Evolutionary conservation across 1,140 invertebrate species (phyloP).

Genomic region (Ephestia elutella): DNA sequence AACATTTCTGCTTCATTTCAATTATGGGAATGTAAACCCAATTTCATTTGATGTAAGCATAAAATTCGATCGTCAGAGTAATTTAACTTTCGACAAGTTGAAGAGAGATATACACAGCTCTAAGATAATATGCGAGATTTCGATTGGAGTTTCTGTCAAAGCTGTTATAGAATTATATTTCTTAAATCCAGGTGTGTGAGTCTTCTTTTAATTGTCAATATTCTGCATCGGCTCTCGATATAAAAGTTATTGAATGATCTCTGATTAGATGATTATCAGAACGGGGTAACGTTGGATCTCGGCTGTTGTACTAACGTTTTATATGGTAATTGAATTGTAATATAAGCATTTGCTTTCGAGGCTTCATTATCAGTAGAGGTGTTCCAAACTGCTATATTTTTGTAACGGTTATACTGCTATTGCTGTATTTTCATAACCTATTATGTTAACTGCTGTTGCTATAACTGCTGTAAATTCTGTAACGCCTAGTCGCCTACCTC

Average conservation of each 20-base stretch:
- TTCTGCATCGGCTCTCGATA: slow-evolving; percentile 36
- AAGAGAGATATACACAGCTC: slow-evolving; percentile 34
- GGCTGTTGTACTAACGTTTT: slow-evolving; percentile 56
- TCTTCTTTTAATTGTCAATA: slow-evolving; percentile 20
- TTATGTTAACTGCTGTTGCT: too few relatives aligned
- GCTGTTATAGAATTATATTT: slow-evolving; percentile 29
- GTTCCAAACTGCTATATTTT: too few relatives aligned
- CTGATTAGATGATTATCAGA: slow-evolving; percentile 69
- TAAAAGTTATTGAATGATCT: slow-evolving; percentile 69
- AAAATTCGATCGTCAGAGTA: slow-evolving; percentile 27
- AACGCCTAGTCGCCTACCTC: too few relatives aligned
- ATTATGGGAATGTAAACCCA: slow-evolving; percentile 19
- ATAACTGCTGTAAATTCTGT: too few relatives aligned
- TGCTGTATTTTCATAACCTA: too few relatives aligned
- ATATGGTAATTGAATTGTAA: slow-evolving; percentile 72
- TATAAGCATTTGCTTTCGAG: slow-evolving; percentile 56
- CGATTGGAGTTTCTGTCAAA: slow-evolving; percentile 34
- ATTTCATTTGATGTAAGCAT: slow-evolving; percentile 24
- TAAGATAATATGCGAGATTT: slow-evolving; percentile 55
- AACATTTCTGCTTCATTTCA: slow-evolving; percentile 20
- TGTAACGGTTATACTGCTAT: too few relatives aligned
- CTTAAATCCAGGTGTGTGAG: slow-evolving; percentile 29
- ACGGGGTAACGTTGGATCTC: slow-evolving; percentile 39
- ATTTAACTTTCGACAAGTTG: slow-evolving; percentile 35
- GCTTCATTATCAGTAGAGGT: slow-evolving; percentile 59